Base-by-base conservation (phyloP, 2,797 vertebrate genomes). In the Aselliscus stoliczkanus region DNA sequence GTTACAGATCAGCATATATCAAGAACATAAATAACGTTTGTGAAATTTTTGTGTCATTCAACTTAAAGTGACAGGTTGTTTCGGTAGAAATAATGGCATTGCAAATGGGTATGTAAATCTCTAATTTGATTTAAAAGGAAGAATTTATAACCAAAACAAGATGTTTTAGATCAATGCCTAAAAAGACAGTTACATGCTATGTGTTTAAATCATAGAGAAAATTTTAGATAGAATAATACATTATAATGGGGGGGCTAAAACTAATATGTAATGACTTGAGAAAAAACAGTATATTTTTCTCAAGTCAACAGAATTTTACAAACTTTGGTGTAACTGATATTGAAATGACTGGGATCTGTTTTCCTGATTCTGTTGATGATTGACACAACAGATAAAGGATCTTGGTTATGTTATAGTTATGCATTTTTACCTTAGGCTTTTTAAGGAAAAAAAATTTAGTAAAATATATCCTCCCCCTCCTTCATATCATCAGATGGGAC, bases 121-220 rank as follows among this genome's bases (percentile, higher is more conserved):
- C 82, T 94, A 14, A 70, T 90, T 94, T 86, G 39, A 70, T 83
- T 79, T 86, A 25, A 95, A 88, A 75, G 27, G 44, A 75, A 64
- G 44, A 69, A 50, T 90, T 60, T 72, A 52, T 18, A 90, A 65
- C 23, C 64, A 76, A 54, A 92, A 79, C 52, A 25, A n/a, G 56
- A 0, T 88, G 5, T 58, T 76, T 29, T 72, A 82, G 67, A 82
- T 18, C 9, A 44, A 4, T 95, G 80, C n/a, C 2, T 42, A 42
- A 92, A 88, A 85, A 77, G 73, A 50, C 21, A 92, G 1, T 79
- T 73, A 27, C n/a, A 5, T 79, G 60, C 27, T 88, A 2, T 15
- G 21, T 64, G 4, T 88, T 76, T 47, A 88, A 88, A 60, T 76
- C 73, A 73, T 3, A 70, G 39, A 56, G 58, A 64, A 76, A 95